These are phyloP conservation scores for Hycleus cichorii DNA, from an alignment of 1,140 invertebrate species.

Conservation along the genomic window DNA sequence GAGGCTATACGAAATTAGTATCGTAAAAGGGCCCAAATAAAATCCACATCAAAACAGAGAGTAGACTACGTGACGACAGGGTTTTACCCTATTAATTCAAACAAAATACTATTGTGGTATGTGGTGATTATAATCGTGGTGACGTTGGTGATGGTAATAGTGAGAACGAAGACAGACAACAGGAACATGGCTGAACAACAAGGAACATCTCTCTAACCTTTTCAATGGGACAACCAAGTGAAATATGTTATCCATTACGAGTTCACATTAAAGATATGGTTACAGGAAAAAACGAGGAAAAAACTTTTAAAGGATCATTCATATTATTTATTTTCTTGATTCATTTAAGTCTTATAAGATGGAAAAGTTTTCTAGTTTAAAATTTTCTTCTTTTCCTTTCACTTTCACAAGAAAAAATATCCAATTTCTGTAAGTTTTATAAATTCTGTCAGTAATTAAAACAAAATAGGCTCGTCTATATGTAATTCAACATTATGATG, in stretches of 20 bases:
- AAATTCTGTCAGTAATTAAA: too few relatives aligned
- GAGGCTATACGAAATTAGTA: not conserved
- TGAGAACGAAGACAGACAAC: not conserved
- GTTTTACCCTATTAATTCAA: too few relatives aligned
- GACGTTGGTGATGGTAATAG: not conserved
- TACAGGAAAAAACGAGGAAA: slow-evolving; percentile 16
- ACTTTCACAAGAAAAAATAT: too few relatives aligned
- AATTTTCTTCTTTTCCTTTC: slow-evolving; percentile 7
- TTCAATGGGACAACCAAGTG: slow-evolving; percentile 27
- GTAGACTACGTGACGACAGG: too few relatives aligned
- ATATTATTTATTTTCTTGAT: slow-evolving; percentile 33
- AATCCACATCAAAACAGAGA: not conserved
- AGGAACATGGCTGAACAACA: not conserved
- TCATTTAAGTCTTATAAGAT: slow-evolving; percentile 29
- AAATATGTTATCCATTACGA: slow-evolving; percentile 37
- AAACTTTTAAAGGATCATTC: slow-evolving; percentile 31
- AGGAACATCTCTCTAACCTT: not conserved
- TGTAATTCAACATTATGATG: too few relatives aligned
- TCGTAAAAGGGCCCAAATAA: not conserved
- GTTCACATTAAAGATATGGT: slow-evolving; percentile 36
- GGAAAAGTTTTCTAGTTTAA: slow-evolving; percentile 29
- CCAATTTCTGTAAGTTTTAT: too few relatives aligned
- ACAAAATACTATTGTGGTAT: not conserved
- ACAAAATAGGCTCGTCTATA: too few relatives aligned
- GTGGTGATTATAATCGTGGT: not conserved